Evolutionary conservation across 2,888 invertebrate species (phyloP).

Genomic region (Alloscopus bannaensis): DNA sequence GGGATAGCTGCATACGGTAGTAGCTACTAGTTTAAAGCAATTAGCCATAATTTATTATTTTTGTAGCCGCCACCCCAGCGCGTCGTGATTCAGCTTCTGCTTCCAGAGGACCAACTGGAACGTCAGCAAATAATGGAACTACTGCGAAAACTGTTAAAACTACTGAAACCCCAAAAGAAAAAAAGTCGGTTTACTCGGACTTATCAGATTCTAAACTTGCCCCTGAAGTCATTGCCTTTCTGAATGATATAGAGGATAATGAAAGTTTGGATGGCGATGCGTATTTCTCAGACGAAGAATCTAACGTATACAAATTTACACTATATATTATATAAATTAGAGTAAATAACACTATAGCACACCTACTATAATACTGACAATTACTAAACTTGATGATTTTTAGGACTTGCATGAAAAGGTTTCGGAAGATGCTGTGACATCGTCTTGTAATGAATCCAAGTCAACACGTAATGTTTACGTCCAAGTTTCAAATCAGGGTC

Average conservation of each 20-base stretch:
- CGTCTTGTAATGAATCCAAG: conserved; percentile 78
- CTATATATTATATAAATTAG: too few species aligned
- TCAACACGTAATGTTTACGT: conserved; percentile 74
- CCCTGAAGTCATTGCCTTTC: conserved; percentile 63
- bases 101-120: background rate
- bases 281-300: conserved; percentile 70
- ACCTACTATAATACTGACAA: too few species aligned
- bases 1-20: too few species aligned
- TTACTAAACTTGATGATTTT: conserved; percentile 36
- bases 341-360: too few species aligned
- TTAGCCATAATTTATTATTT: too few species aligned
- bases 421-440: conserved; percentile 78
- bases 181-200: conserved; percentile 32
- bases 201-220: conserved; percentile 50
- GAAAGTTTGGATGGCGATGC: conserved; percentile 67
- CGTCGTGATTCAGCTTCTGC: conserved; percentile 62
- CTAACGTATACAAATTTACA: conserved; percentile 60
- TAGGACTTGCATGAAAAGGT: conserved; percentile 71
- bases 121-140: conserved; percentile 16
- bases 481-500: conserved; percentile 65
- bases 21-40: too few species aligned
- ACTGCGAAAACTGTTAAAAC: conserved; percentile 40
- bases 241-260: conserved; percentile 55
- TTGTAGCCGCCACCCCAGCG: conserved; percentile 47
- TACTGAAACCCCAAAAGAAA: conserved; percentile 35